Base-by-base conservation (phyloP, 2,113 vertebrate genomes). In the Synchiropus splendidus region DNA sequence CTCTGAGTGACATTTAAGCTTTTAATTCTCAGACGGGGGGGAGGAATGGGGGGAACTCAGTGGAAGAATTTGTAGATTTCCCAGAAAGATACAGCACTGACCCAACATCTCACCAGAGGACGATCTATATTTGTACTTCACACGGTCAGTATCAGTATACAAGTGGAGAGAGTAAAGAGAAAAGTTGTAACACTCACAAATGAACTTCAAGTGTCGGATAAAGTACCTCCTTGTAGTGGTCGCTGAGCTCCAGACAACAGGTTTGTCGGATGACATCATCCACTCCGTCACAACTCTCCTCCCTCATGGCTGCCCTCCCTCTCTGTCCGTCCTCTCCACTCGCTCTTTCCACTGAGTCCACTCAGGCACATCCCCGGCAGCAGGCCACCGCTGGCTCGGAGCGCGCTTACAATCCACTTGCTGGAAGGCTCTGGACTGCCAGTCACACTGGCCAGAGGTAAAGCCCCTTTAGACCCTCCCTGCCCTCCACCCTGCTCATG, bases 151-250 rank as follows among this genome's bases (percentile, higher is more conserved):
- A n/a, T n/a, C n/a, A n/a, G n/a, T n/a, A n/a, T n/a, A n/a, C n/a
- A n/a, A n/a, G n/a, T n/a, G n/a, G n/a, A n/a, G n/a, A n/a, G n/a
- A n/a, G n/a, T n/a, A n/a, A n/a, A n/a, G n/a, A n/a, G n/a, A n/a
- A n/a, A n/a, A n/a, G n/a, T n/a, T n/a, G n/a, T n/a, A n/a, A n/a
- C n/a, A n/a, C n/a, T n/a, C n/a, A n/a, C n/a, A n/a, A n/a, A n/a
- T 27, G 21, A 27, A 27, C 21, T 27, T 27, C 8, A 27, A 27
- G 4, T 27, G 4, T 27, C 21, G 21, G 21, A 4, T 27, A 27
- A 27, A 27, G 21, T 93, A 95, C 92, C 91, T 92, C 89, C 79
- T 88, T 94, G 79, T 91, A 93, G 86, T 83, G 81, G 34, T 88
- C 89, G 60, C 72, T 81, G 38, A 76, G 51, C 59, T 83, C 78